Evolutionary conservation across 2,113 vertebrate species (phyloP).

Genomic region (Muntiacus muntjak): DNA sequence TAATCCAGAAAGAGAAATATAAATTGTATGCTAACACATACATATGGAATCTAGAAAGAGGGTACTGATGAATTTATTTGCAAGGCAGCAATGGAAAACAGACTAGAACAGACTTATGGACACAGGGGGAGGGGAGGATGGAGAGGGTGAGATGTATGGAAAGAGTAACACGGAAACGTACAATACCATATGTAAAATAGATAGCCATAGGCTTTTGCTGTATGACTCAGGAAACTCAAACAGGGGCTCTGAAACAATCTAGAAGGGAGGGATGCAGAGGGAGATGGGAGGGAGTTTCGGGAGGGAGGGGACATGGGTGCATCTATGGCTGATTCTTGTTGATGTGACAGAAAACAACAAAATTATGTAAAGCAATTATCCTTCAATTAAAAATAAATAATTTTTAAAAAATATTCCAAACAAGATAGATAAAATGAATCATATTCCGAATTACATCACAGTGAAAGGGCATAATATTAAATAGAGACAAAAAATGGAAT

Average conservation of each 20-base stretch:
- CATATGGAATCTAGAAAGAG: background rate
- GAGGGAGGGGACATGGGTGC: background rate
- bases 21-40: background rate
- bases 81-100: background rate
- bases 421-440: background rate
- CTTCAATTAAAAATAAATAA: background rate
- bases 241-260: background rate
- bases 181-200: background rate
- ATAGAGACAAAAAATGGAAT: background rate
- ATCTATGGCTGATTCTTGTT: background rate
- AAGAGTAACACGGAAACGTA: background rate
- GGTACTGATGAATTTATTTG: background rate
- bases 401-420: background rate
- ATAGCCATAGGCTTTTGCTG: background rate
- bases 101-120: background rate
- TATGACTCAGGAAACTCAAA: background rate
- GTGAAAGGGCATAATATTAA: background rate
- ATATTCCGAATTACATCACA: background rate
- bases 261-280: background rate
- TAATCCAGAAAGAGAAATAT: background rate
- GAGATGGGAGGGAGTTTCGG: background rate
- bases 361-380: background rate
- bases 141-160: background rate
- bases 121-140: background rate
- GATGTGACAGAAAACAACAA: background rate